Base-by-base conservation (phyloP, 2,888 invertebrate genomes). In the Cephus spinipes region DNA sequence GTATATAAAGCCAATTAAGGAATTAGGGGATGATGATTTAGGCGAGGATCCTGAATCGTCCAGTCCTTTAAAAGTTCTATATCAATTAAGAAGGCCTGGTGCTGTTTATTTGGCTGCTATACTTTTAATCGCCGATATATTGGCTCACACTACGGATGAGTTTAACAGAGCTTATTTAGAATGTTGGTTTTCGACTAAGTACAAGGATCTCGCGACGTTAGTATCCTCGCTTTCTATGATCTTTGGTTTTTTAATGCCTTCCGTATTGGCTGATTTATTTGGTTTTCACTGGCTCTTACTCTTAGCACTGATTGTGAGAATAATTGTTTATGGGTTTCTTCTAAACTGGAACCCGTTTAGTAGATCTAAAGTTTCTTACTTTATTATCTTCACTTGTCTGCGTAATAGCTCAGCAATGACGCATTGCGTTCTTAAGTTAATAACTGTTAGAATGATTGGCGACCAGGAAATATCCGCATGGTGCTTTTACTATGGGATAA, bases 1-100 rank as follows among this genome's bases (percentile, higher is more conserved):
- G 80, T 81, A 81, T 40, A n/a, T 81, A 23, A 80, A 81, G 32
- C 80, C 81, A 23, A 75, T 80, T 69, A 71, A 68, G 73, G 78
- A 73, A 30, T 75, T 80, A 3, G 79, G 75, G 15, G 40, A 73
- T 32, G 32, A 23, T 15, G 80, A 78, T 55, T 15, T 77, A 1
- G 75, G 77, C 35, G 74, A 31, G 2, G 81, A 81, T 40, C 79
- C 78, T 0, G 40, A 68, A n/a, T 12, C 23, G 12, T 80, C 81
- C 4, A 77, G 68, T 33, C 80, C 81, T 3, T 75, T 30, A 34
- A 68, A 34, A 1, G n/a, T 81, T 30, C 74, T 80, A 23, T 80
- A 78, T 74, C 81, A 80, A 74, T 73, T 81, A 9, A 6, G 30
- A 4, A 76, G 73, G 11, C 75, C 79, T 1, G 79, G 73, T 76